Base-by-base conservation (phyloP, 2,797 vertebrate genomes). In the Dendrocincla fuliginosa region DNA sequence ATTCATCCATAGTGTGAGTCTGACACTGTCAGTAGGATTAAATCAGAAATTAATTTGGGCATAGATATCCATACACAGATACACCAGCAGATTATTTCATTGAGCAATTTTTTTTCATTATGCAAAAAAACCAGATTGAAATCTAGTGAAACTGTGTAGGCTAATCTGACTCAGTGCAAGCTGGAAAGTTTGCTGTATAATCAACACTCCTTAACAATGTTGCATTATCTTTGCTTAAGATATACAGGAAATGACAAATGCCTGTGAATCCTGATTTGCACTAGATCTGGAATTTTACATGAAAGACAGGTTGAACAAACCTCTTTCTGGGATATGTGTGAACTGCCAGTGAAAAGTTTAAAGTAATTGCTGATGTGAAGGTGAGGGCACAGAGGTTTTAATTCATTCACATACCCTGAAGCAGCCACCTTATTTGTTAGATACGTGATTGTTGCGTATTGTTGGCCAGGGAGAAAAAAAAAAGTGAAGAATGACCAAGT, bases 371-470 rank as follows among this genome's bases (percentile, higher is more conserved):
- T 92, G 79, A 90, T 70, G 53, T 64, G 84, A 92, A 88, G 60
- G 89, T 96, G 71, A 91, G 63, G 84, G 67, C 79, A 79, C 46
- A 77, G 83, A 95, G 63, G 93, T 63, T 95, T 94, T 95, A 94
- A 91, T 93, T 91, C 81, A 59, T 24, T 61, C 42, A 15, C 11
- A 24, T 41, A 52, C 32, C 42, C 52, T 86, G n/a, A 68, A 88
- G 84, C 52, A 93, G n/a, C 4, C 24, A 74, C 20, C 22, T 86
- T 77, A 52, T 77, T 87, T 73, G 22, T 65, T 49, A 84, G 61
- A 67, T 49, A 71, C 23, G 57, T 56, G 15, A 57, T 67, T 78
- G 33, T 61, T 92, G 84, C 67, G 52, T 42, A 70, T 86, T 49
- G 11, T 30, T 70, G 49, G 24, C 53, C 33, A 32, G 16, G 12